Evolutionary conservation across 53 echinoderm and acorn worm species (phyloP).

Genomic region (Mesocentrotus franciscanus): DNA sequence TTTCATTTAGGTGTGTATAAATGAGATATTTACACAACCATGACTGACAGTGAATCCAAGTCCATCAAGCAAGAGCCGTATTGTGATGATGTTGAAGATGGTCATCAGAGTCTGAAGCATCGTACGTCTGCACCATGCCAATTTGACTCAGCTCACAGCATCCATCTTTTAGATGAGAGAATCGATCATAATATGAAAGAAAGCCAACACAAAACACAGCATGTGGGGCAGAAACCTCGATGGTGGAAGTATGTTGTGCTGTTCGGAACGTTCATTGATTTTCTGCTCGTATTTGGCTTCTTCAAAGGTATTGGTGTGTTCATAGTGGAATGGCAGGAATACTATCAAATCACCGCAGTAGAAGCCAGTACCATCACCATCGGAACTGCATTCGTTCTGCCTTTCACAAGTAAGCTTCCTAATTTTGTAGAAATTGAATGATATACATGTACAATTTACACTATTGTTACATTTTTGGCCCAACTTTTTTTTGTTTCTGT

Average conservation of each 20-base stretch:
- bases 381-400: constrained; percentile 29
- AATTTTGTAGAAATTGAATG: not conserved
- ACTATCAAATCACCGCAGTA: constrained; percentile 23
- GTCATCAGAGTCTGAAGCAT: not conserved
- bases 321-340: constrained; percentile 51
- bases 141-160: not conserved
- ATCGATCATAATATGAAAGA: not conserved
- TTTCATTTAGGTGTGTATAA: not conserved
- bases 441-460: not conserved
- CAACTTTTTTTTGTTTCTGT: too few species aligned
- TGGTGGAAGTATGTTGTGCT: constrained; percentile 59
- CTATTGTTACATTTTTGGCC: not conserved
- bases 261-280: constrained; percentile 12
- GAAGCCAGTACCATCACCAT: constrained; percentile 17
- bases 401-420: constrained; percentile 27
- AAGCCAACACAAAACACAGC: not conserved
- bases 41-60: not conserved
- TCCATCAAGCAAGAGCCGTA: constrained; percentile 24
- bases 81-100: not conserved
- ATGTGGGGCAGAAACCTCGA: not conserved
- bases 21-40: not conserved
- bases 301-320: constrained; percentile 59
- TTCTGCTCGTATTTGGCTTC: constrained; percentile 41
- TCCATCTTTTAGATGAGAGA: not conserved
- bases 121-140: not conserved